Evolutionary conservation across 2,888 invertebrate genomes (phyloP), one percentile per base, ranked within the genome.

Genomic region (Dichetophora obliterata): DNA sequence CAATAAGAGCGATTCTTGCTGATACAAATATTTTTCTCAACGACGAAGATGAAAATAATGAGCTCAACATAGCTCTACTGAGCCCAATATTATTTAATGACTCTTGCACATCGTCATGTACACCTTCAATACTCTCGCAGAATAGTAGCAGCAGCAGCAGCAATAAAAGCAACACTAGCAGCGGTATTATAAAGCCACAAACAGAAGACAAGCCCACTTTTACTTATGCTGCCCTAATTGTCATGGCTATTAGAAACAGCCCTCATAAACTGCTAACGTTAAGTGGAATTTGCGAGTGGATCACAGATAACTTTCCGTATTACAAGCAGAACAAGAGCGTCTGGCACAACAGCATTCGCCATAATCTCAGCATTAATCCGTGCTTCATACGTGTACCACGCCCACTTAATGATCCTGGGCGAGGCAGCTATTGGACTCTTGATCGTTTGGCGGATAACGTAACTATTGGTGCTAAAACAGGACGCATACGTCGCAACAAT

Each of bases 391-490:
- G 98, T 90, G 95, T 97, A 59, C 96, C 97, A 0, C 91, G 99
- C 14, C 96, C 97, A 84, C 96, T 98, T 90, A 98, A 99, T 90
- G 98, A 99, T 88, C 98, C 99, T 0, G 98, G 98, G 0, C 98
- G 99, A 86, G 99, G 98, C 0, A 98, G 98, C 90, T 99, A 99
- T 90, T 99, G 99, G 98, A 98, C 98, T 95, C 88, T 99, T 86
- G 98, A 98, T 88, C 95, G 97, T 0, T 95, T 95, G 31, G 95
- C 96, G 66, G 98, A 98, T 85, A 98, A 98, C 84, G 96, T 99
- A 37, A 98, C 98, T 86, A 98, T 99, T 86, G 98, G 98, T 0
- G 96, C 97, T 2, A 96, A 97, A 0, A 98, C 98, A 0, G 99
- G 99, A 0, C 98, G 99, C 87, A 90, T 99, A 69, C 91, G 98